Evolutionary conservation across 2,113 vertebrate genomes (phyloP).

Genomic region (Acinonyx jubatus): DNA sequence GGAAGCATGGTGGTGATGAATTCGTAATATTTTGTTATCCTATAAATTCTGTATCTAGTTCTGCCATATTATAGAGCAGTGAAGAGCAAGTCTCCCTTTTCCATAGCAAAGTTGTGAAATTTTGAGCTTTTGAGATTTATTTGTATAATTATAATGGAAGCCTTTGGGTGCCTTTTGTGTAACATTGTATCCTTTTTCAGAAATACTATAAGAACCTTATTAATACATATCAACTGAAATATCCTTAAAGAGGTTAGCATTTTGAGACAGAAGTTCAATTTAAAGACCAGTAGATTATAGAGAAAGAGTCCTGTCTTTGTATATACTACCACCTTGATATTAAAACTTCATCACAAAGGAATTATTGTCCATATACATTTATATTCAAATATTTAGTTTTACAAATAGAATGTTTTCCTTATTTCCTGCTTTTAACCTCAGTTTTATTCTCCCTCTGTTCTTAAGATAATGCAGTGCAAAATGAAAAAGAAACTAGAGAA

Average conservation of each 20-base stretch:
- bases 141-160: neutral
- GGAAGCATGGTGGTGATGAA: neutral
- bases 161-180: neutral
- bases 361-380: neutral
- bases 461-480: neutral
- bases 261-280: neutral
- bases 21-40: slow-evolving; percentile 17
- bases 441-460: neutral
- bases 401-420: neutral
- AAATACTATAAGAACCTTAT: neutral
- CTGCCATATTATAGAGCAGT: neutral
- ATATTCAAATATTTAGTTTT: neutral
- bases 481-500: neutral
- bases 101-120: neutral
- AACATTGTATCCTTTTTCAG: neutral
- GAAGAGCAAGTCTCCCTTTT: neutral
- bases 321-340: neutral
- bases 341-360: neutral
- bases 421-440: neutral
- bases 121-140: neutral
- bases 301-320: neutral
- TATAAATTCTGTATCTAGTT: neutral
- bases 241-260: neutral
- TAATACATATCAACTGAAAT: slow-evolving; percentile 15
- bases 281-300: slow-evolving; percentile 13